These are phyloP conservation scores for Drosophila novamexicana DNA, from an alignment of 1,140 invertebrate species.

Conservation along the genomic window DNA sequence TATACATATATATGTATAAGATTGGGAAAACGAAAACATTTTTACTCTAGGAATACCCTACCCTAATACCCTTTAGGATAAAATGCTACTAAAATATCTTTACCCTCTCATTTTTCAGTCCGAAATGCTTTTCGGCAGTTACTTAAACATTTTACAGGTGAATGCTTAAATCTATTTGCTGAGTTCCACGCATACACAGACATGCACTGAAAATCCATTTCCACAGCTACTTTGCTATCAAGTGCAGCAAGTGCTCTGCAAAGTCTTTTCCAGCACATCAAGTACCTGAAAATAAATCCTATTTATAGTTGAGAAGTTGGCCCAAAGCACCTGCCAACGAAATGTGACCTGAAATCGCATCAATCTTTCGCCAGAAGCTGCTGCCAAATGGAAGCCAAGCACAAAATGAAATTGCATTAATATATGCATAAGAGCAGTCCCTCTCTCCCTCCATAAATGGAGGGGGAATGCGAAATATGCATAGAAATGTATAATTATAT, in stretches of 20 bases:
- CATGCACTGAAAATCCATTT: background rate
- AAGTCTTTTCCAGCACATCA: background rate
- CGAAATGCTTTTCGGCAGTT: background rate
- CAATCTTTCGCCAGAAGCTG: conserved; percentile 18
- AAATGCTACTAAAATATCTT: too few relatives aligned
- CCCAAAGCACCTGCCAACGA: conserved; percentile 14
- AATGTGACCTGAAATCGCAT: conserved; percentile 41
- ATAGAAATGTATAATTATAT: conserved; percentile 41
- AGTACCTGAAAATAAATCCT: conserved; percentile 17
- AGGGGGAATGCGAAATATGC: background rate
- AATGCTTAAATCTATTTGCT: background rate
- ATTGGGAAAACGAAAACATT: too few relatives aligned
- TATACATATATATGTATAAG: too few relatives aligned
- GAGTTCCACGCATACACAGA: too few relatives aligned
- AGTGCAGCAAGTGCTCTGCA: background rate
- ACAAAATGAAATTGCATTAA: conserved; percentile 47
- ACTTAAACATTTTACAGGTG: background rate
- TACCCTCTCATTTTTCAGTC: background rate
- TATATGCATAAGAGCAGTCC: conserved; percentile 8
- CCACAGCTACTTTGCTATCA: conserved; percentile 1
- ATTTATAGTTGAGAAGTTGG: conserved; percentile 22
- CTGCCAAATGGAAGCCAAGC: conserved; percentile 28
- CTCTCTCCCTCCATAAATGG: background rate
- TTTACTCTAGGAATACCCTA: too few relatives aligned
- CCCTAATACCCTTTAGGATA: too few relatives aligned